Conservation (phyloP, 2,888 invertebrate genomes). For the Slavum lentiscoides region DNA sequence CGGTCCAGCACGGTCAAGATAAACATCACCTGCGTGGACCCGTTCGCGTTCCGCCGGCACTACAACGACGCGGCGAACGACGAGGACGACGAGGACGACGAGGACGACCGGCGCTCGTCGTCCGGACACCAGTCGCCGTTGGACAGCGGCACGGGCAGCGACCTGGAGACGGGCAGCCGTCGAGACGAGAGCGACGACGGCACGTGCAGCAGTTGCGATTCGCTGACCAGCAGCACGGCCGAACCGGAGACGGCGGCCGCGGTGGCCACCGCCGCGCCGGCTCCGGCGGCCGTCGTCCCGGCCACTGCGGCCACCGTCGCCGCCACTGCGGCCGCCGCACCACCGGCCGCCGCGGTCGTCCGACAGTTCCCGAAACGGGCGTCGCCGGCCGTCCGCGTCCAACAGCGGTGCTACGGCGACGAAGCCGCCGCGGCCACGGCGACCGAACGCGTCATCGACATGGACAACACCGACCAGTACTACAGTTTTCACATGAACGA, state of each 20-base stretch:
- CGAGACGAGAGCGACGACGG: conserved; percentile 69
- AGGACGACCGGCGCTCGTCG: conserved; percentile 51
- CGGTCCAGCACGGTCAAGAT: conserved; percentile 62
- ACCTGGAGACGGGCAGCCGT: conserved; percentile 68
- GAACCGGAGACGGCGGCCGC: conserved; percentile 57
- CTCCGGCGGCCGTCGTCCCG: conserved; percentile 55
- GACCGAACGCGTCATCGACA: conserved; percentile 60
- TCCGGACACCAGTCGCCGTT: conserved; percentile 82
- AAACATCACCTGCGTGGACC: conserved; percentile 61
- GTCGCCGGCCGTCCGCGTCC: conserved; percentile 59
- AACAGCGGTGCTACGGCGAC: conserved; percentile 71
- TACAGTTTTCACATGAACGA: conserved; percentile 84
- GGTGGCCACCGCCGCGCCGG: conserved; percentile 59
- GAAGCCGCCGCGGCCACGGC: conserved; percentile 61
- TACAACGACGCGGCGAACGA: conserved; percentile 50
- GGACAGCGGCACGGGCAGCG: conserved; percentile 84
- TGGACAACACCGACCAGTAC: conserved; percentile 76
- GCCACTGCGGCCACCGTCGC: neutral
- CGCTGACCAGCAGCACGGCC: conserved; percentile 73
- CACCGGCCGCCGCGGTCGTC: neutral
- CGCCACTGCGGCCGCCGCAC: neutral
- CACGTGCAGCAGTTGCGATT: conserved; percentile 81
- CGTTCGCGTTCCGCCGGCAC: conserved; percentile 53
- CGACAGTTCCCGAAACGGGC: conserved; percentile 5
- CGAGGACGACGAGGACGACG: conserved; percentile 50